A percentile compares a stretch with the other conserved stretches of the same genome.
phyloP scores from a whole-genome alignment of 2,888 invertebrate genomes.

The Zeuzera pyrina region DNA sequence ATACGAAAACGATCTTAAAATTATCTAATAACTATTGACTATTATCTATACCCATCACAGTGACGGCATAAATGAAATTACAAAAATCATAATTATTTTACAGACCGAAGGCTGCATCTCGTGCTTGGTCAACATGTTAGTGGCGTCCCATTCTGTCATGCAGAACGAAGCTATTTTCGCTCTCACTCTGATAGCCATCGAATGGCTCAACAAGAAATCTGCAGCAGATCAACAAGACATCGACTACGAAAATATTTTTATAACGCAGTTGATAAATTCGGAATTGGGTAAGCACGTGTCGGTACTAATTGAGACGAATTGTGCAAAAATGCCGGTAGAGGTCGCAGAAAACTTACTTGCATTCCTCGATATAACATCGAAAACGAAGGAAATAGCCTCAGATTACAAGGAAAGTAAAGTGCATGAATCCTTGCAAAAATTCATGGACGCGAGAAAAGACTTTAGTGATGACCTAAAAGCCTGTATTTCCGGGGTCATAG shows the following conservation, averaged over 20 bases:
- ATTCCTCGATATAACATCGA: constrained; percentile 57
- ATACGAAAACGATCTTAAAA: no score
- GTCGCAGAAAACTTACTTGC: constrained; percentile 66
- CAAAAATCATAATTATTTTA: no score
- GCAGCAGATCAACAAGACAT: constrained; percentile 21
- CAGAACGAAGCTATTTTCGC: constrained; percentile 87
- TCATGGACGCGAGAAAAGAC: constrained; percentile 41
- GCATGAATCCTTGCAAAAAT: constrained; percentile 40
- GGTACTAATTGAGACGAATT: constrained; percentile 60
- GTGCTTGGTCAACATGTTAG: constrained; percentile 86
- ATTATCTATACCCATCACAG: no score
- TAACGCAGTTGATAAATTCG: constrained; percentile 51
- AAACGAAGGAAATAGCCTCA: constrained; percentile 36
- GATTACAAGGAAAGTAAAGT: constrained; percentile 51
- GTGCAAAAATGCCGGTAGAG: constrained; percentile 58
- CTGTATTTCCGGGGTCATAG: constrained; percentile 8
- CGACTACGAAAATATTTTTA: constrained; percentile 38
- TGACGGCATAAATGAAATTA: no score
- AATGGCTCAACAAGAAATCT: constrained; percentile 30
- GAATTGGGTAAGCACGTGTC: constrained; percentile 67
- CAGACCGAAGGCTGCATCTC: constrained; percentile 79
- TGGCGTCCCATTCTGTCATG: constrained; percentile 89
- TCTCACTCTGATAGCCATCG: constrained; percentile 74
- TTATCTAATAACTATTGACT: no score
- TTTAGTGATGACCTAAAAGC: constrained; percentile 35